Evolutionary conservation across 2,888 invertebrate genomes (phyloP), one percentile per base, ranked within the genome.

Genomic region (Mythimna impura): DNA sequence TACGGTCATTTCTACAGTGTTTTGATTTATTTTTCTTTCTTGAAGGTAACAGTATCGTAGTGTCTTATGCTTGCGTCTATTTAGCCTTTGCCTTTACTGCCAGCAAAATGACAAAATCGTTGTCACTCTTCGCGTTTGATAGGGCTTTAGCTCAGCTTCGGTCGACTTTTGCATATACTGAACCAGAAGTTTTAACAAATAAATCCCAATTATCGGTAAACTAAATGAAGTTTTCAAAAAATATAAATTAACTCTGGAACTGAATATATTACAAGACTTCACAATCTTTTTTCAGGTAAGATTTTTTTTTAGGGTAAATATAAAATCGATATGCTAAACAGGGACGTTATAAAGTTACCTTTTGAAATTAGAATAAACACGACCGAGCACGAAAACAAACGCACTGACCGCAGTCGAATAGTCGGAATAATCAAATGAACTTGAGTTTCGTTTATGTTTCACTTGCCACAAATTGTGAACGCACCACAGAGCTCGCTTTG

Each of bases 401-500:
- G 55, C 66, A 71, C 57, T 50, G 60, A 82, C 75, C 75, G 30
- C 76, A 65, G 4, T 22, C 66, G 20, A 81, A 40, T 50, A 43
- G 43, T 47, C 17, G 36, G 54, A 71, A 71, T 80, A 80, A 72
- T 75, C 68, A 73, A 77, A 83, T 69, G 40, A 79, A 79, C 57
- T 68, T 25, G 63, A 68, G 66, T 77, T 81, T 76, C 66, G 57
- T 57, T 76, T 65, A 72, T 73, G 58, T 82, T 80, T 78, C 71
- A 74, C 68, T 76, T 66, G 65, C 64, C 71, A 63, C 81, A 82
- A 80, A 80, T 76, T 76, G 71, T 75, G 73, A 63, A 76, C 75
- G 66, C 70, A 68, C 52, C 64, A 40, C 60, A 55, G 50, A 54
- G 10, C 47, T 54, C 34, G 55, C 36, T 17, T 73, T 25, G 0